Evolutionary conservation across 2,113 vertebrate genomes (phyloP), one percentile per base, ranked within the genome.

Genomic region (Cygnus buccinator): DNA sequence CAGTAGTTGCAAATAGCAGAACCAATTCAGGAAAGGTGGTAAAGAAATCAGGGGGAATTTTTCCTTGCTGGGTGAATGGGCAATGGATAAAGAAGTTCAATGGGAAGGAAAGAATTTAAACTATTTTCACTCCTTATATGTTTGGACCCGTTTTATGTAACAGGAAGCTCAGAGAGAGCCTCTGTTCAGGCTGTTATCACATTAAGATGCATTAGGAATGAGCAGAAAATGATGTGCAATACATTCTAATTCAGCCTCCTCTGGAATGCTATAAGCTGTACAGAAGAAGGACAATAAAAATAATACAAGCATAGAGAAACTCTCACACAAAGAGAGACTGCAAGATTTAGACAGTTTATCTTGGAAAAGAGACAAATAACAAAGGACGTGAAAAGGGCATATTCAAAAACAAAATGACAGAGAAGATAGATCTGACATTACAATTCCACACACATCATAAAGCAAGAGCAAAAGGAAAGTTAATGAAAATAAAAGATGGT

Each of bases 381-480:
- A 90, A 84, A 96, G 95, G 95, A 93, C 84, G 33, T 11, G 6
- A 66, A 94, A 96, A 96, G 95, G 94, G 78, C 85, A 89, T 31
- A 70, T 66, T 89, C 81, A 79, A 52, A 91, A 92, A 33, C 20
- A 67, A 86, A 94, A 67, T 0, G 16, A 39, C 33, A 90, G 76
- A 63, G 84, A 95, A 91, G 86, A 84, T 50, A 52, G 92, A 96
- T 70, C 59, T 82, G 90, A 58, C 66, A 76, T 92, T 89, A 82
- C 59, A 35, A 81, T 91, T 94, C 77, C 77, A 63, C 50, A 70
- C 74, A 95, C 67, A 82, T 54, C 84, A 93, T 70, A 91, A 93
- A 84, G 74, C 80, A 89, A 84, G 57, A 88, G 68, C 12, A 77
- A 89, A 74, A 54, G 54, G 70, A 88, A 71, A 84, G 54, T 39